Conservation (phyloP, 2,113 vertebrate genomes). For the Ailurus styani region DNA sequence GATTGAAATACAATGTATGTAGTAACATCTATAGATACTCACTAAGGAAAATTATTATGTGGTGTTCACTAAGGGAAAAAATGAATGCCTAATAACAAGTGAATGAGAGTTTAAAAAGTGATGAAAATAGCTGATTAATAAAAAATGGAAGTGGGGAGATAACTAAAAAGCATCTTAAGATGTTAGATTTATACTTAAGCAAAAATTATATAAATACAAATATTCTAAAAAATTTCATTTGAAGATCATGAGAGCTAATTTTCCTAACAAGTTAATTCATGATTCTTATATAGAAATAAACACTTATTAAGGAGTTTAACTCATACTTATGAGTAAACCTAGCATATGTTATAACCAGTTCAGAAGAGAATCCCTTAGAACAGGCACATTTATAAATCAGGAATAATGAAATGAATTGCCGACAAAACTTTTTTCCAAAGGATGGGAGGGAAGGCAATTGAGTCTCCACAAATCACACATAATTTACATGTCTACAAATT, state of each 20-base stretch:
- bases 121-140: not conserved
- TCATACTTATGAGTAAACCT: not conserved
- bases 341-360: not conserved
- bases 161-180: not conserved
- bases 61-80: not conserved
- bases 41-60: not conserved
- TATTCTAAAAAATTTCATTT: not conserved
- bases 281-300: not conserved
- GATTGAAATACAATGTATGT: not conserved
- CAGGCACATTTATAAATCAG: not conserved
- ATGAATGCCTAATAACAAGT: not conserved
- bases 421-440: not conserved
- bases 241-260: not conserved
- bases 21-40: not conserved
- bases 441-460: not conserved
- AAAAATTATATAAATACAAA: not conserved
- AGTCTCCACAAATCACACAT: not conserved
- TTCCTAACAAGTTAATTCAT: not conserved
- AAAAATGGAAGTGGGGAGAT: not conserved
- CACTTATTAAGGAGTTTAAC: not conserved
- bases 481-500: not conserved
- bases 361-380: not conserved
- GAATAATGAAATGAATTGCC: not conserved
- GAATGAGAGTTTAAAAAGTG: not conserved
- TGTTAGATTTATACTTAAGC: not conserved